Evolutionary conservation across 2,888 invertebrate genomes (phyloP).

Genomic region (Thereva unica): DNA sequence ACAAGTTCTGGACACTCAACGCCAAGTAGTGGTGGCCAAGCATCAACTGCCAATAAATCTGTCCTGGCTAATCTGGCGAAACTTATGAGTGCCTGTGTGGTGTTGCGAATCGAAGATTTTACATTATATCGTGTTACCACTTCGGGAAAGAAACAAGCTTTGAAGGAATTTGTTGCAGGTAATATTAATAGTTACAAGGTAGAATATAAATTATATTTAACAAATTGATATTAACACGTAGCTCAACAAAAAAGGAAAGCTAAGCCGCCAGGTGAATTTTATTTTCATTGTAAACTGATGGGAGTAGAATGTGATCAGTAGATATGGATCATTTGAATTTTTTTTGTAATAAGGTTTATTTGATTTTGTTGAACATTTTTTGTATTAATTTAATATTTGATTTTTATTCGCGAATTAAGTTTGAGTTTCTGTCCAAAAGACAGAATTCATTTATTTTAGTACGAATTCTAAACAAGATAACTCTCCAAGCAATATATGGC

Average conservation of each 20-base stretch:
- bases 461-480: too few species aligned
- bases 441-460: too few species aligned
- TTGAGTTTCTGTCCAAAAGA: too few species aligned
- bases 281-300: neutral
- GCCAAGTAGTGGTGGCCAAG: constrained; percentile 39
- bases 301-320: constrained; percentile 2
- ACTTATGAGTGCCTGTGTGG: constrained; percentile 89
- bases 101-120: constrained; percentile 89
- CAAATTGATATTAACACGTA: constrained; percentile 43
- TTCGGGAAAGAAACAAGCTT: constrained; percentile 70
- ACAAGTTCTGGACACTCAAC: constrained; percentile 44
- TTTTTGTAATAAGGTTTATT: constrained; percentile 32
- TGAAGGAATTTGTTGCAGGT: constrained; percentile 83
- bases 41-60: constrained; percentile 21
- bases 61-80: constrained; percentile 71
- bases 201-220: constrained; percentile 44
- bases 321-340: neutral
- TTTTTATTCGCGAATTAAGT: neutral
- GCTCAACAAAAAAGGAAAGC: constrained; percentile 65
- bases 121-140: constrained; percentile 84
- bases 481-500: too few species aligned
- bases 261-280: constrained; percentile 57
- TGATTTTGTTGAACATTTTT: constrained; percentile 11
- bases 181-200: constrained; percentile 44
- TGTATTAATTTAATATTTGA: neutral